Evolutionary conservation across 2,888 invertebrate species (phyloP).

Genomic region (Agonum fuliginosum): DNA sequence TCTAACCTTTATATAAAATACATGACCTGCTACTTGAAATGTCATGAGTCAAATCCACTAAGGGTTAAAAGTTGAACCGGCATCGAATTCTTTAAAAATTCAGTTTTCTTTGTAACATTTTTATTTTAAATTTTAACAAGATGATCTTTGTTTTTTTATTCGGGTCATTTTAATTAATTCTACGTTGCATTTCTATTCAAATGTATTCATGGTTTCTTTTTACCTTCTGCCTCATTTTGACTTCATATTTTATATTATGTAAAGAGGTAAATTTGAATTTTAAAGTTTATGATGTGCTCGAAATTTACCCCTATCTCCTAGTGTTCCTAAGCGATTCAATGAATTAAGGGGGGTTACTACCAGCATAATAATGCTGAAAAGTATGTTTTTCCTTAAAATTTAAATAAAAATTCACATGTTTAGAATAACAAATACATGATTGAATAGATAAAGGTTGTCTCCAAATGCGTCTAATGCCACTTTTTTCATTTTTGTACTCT

Average conservation of each 20-base stretch:
- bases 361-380: too few relatives aligned
- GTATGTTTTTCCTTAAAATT: too few relatives aligned
- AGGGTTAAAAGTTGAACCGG: too few relatives aligned
- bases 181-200: conserved; percentile 8
- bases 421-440: too few relatives aligned
- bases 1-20: conserved; percentile 9
- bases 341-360: too few relatives aligned
- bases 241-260: not conserved
- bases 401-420: too few relatives aligned
- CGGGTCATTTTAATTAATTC: conserved; percentile 3
- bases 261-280: not conserved
- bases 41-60: conserved; percentile 24
- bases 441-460: too few relatives aligned
- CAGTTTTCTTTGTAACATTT: not conserved
- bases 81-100: not conserved
- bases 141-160: not conserved
- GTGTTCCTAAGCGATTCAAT: too few relatives aligned
- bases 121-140: conserved; percentile 12
- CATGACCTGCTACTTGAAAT: conserved; percentile 4
- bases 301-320: too few relatives aligned
- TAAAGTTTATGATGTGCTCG: not conserved
- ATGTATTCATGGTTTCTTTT: conserved; percentile 18
- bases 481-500: too few relatives aligned
- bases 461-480: too few relatives aligned
- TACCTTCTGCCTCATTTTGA: conserved; percentile 1